phyloP scores from a whole-genome alignment of 2,797 vertebrate species.

The Sparus aurata region DNA sequence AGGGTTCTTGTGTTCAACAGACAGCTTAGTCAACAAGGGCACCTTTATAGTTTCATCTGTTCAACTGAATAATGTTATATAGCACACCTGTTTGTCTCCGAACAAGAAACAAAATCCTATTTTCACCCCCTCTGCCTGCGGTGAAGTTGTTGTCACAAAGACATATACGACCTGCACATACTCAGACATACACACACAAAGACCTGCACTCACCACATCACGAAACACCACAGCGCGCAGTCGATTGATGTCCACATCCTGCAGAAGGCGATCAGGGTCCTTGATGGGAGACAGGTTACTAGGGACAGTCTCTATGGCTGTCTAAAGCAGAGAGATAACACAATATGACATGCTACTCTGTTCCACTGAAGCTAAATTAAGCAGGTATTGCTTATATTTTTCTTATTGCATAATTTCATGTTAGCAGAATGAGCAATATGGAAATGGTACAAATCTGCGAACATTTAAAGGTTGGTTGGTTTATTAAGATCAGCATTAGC shows the following conservation, averaged over 20 bases:
- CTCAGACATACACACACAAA: not conserved
- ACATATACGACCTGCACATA: slow-evolving; percentile 30
- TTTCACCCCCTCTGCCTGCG: slow-evolving; percentile 19
- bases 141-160: slow-evolving; percentile 32
- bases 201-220: slow-evolving; percentile 91
- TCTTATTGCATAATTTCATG: not conserved
- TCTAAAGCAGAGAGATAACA: slow-evolving; percentile 82
- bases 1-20: slow-evolving; percentile 6
- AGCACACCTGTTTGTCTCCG: slow-evolving; percentile 17
- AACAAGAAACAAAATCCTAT: slow-evolving; percentile 8
- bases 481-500: too few relatives aligned
- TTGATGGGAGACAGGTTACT: slow-evolving; percentile 93
- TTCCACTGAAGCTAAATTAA: slow-evolving; percentile 1
- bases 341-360: slow-evolving; percentile 43
- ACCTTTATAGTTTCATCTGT: slow-evolving; percentile 17
- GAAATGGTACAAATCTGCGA: not conserved
- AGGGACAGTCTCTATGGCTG: slow-evolving; percentile 89
- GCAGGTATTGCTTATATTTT: not conserved
- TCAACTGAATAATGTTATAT: slow-evolving; percentile 21
- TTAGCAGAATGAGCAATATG: not conserved
- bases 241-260: slow-evolving; percentile 98
- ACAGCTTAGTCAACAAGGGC: slow-evolving; percentile 3
- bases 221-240: slow-evolving; percentile 97
- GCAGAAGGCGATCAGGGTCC: slow-evolving; percentile 96
- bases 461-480: not conserved